Base-by-base conservation (phyloP, 2,797 vertebrate species). In the Okamejei kenojei region DNA sequence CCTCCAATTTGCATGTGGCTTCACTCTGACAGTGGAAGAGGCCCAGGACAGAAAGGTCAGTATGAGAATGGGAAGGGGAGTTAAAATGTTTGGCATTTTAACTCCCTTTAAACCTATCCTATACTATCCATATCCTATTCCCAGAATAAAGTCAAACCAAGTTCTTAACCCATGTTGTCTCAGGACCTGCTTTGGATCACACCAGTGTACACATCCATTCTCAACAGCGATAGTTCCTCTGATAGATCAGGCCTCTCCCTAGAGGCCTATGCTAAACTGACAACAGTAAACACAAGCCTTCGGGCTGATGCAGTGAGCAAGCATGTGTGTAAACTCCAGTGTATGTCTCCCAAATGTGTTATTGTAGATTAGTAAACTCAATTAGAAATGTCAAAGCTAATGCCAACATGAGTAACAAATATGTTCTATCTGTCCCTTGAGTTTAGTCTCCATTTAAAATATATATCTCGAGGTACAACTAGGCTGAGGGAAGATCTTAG, bases 361-460 rank as follows among this genome's bases (percentile, higher is more conserved):
- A 61, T 84, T 29, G 61, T 54, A 84, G 54, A 84, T 84, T 84
- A 84, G 81, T 84, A 58, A 84, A n/a, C 54, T 58, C 81, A 61
- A 84, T 84, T 84, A 84, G 54, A 84, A 84, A 84, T 61, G 81
- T 84, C 81, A 84, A 61, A 84, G 45, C 81, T 61, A 84, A 84
- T 84, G 54, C 45, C 81, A 61, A 11, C 54, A 5, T 29, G 81
- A 84, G 5, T 10, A 29, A 5, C 54, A 61, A 5, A 61, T 29
- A 58, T 84, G 81, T 61, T 58, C 61, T 58, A 61, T 84, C 54
- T 29, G 26, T 84, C 81, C 4, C 15, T 1, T 84, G 81, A 61
- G 45, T 10, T 29, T 61, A 58, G 54, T 54, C 45, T 7, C 45
- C 45, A 54, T 54, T 54, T 54, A 54, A 54, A 45, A 84, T 61